Percentiles rank a stretch among this genome's conserved stretches.
Evolutionary conservation across 2,888 invertebrate genomes (phyloP).

Genomic region (Parnassius orleans): DNA sequence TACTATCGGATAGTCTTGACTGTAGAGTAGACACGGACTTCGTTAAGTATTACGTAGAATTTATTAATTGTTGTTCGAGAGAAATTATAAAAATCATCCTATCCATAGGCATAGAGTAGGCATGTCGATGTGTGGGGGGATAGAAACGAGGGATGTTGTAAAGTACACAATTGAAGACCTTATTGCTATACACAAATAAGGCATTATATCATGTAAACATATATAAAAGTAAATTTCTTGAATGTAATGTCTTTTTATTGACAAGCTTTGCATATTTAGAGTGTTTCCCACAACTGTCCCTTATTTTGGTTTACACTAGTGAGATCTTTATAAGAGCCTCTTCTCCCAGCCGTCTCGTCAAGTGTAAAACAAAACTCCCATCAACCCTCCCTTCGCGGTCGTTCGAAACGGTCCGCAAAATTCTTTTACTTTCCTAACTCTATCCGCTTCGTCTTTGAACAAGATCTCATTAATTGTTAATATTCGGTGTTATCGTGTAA

Average conservation of each 20-base stretch:
- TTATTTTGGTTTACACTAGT: too few relatives aligned
- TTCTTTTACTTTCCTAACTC: slow-evolving; percentile 30
- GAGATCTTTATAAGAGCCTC: too few relatives aligned
- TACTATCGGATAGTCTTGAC: neutral
- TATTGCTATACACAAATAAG: neutral
- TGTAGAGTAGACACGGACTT: too few relatives aligned
- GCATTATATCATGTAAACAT: too few relatives aligned
- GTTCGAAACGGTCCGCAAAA: slow-evolving; percentile 7
- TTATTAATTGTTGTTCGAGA: slow-evolving; percentile 8
- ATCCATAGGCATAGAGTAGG: slow-evolving; percentile 6
- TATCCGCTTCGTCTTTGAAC: slow-evolving; percentile 43
- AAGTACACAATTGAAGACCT: neutral
- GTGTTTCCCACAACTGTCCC: too few relatives aligned
- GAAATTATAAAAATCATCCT: neutral
- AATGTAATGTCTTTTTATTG: too few relatives aligned
- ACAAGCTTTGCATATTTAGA: too few relatives aligned
- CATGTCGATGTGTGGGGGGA: neutral
- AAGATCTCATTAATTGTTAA: slow-evolving; percentile 56
- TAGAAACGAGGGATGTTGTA: too few relatives aligned
- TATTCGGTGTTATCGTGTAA: slow-evolving; percentile 18
- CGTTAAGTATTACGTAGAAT: slow-evolving; percentile 11
- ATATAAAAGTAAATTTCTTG: neutral
- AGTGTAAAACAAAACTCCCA: too few relatives aligned
- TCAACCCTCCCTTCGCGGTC: neutral
- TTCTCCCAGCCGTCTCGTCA: too few relatives aligned